Evolutionary conservation across 1,140 invertebrate species (phyloP).

Genomic region (Sitobion miscanthi): DNA sequence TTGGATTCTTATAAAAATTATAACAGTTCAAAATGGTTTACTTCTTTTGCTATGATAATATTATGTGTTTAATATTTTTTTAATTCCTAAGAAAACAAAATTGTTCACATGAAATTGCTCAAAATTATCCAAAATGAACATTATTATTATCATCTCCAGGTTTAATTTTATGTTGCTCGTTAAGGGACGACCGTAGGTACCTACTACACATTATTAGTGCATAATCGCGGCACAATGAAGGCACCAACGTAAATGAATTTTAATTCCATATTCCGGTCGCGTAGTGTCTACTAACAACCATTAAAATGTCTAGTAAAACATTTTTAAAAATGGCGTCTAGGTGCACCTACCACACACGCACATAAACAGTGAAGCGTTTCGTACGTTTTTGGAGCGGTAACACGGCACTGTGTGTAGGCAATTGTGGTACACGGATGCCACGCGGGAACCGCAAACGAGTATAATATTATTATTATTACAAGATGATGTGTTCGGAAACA

Average conservation of each 20-base stretch:
- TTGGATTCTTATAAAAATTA: neutral
- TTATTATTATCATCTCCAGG: neutral
- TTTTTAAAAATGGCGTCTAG: neutral
- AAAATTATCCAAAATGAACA: neutral
- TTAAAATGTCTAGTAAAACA: neutral
- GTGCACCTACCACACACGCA: neutral
- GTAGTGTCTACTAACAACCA: neutral
- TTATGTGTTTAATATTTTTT: neutral
- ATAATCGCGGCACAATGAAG: neutral
- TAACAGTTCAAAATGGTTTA: neutral
- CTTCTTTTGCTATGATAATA: neutral
- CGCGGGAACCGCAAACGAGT: neutral
- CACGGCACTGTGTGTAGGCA: slow-evolving; percentile 20
- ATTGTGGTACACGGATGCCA: neutral
- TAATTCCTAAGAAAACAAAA: neutral
- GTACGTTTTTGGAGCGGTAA: neutral
- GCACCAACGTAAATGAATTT: neutral
- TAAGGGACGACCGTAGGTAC: neutral
- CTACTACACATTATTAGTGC: neutral
- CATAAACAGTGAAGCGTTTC: neutral
- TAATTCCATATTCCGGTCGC: neutral
- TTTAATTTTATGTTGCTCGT: neutral
- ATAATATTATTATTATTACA: neutral
- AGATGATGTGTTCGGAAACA: neutral
- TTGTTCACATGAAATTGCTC: fast-evolving